A percentile compares a stretch with the other conserved stretches of the same genome.
Evolutionary conservation across 2,113 vertebrate genomes (phyloP).

Genomic region (Actenoides hombroni): DNA sequence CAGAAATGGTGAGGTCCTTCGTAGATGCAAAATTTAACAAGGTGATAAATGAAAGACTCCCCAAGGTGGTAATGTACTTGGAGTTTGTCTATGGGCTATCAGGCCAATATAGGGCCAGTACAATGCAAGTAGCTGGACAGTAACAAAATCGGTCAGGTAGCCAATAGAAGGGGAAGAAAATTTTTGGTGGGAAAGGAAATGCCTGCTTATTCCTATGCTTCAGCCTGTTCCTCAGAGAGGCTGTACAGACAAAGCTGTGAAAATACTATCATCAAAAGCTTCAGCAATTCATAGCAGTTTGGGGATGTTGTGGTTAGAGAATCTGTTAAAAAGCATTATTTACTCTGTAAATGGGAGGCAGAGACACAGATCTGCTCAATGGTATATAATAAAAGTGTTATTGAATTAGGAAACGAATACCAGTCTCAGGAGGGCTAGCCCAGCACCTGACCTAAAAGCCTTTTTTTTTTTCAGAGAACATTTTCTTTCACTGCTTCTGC

Average conservation of each 20-base stretch:
- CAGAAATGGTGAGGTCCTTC: neutral
- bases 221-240: neutral
- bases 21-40: neutral
- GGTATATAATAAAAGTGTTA: neutral
- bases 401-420: neutral
- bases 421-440: neutral
- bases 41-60: too few species aligned
- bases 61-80: accelerated
- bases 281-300: neutral
- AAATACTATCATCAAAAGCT: neutral
- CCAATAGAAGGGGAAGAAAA: neutral
- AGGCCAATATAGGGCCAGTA: neutral
- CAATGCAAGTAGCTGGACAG: neutral
- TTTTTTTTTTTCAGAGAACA: neutral
- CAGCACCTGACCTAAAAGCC: neutral
- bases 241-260: neutral
- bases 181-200: neutral
- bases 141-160: neutral
- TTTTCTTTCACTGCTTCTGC: neutral
- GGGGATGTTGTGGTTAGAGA: neutral
- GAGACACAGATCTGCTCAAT: neutral
- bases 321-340: neutral
- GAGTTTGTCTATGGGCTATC: neutral
- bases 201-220: neutral
- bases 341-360: neutral